These are phyloP conservation scores for Xylota segnis DNA, from an alignment of 2,888 invertebrate genomes.

Conservation along the genomic window DNA sequence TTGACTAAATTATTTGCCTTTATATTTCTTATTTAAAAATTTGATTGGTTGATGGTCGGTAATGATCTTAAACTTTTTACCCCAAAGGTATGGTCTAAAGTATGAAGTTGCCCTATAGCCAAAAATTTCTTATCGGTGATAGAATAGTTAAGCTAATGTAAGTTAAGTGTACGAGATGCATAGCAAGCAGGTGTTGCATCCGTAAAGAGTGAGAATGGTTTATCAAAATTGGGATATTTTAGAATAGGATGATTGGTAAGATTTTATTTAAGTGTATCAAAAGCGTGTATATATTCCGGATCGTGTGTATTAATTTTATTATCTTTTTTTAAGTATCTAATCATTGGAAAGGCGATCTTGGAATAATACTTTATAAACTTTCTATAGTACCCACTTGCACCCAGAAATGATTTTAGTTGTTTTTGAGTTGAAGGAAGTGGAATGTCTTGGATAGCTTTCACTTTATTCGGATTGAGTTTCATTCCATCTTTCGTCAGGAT, in stretches of 20 bases:
- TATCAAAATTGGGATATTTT: slow-evolving; percentile 58
- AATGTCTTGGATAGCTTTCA: too few relatives aligned
- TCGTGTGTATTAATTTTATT: slow-evolving; percentile 41
- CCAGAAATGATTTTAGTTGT: not conserved
- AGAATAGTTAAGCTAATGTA: too few relatives aligned
- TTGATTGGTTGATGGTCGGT: too few relatives aligned
- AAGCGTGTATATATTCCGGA: slow-evolving; percentile 29
- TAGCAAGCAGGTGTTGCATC: slow-evolving; percentile 76
- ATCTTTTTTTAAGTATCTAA: slow-evolving; percentile 43
- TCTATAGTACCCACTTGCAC: not conserved
- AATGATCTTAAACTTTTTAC: too few relatives aligned
- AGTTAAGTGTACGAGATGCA: slow-evolving; percentile 27
- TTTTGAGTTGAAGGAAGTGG: not conserved
- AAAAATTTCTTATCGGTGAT: too few relatives aligned
- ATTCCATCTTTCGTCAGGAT: not conserved
- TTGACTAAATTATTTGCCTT: too few relatives aligned
- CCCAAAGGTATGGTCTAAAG: too few relatives aligned
- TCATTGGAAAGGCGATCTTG: slow-evolving; percentile 30
- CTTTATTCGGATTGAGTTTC: slow-evolving; percentile 1
- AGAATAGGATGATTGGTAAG: slow-evolving; percentile 37
- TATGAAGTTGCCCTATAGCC: too few relatives aligned
- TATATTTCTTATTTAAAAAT: too few relatives aligned
- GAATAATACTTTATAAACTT: not conserved
- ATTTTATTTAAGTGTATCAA: slow-evolving; percentile 38
- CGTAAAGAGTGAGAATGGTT: slow-evolving; percentile 56